Evolutionary conservation across 2,797 vertebrate genomes (phyloP), one percentile per base, ranked within the genome.

Genomic region (Sebastes hubbsi): DNA sequence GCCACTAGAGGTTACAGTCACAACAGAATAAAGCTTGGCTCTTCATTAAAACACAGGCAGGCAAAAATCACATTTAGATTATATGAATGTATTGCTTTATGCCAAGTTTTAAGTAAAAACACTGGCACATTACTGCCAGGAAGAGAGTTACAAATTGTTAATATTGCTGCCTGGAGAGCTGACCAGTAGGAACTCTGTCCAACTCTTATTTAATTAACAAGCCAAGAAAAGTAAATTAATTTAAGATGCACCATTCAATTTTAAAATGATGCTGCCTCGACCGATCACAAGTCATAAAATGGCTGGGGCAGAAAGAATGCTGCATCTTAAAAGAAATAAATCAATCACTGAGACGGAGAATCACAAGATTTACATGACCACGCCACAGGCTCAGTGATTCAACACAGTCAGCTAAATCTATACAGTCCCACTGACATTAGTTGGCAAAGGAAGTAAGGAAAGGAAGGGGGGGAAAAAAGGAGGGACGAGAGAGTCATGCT

Each of bases 401-500:
- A 24, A 42, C 61, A 85, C 77, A 87, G 29, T 62, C 62, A 11
- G 64, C 84, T 88, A 94, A 59, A 91, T 80, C 88, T 83, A 36
- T 56, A 82, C 74, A 84, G 56, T 85, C 73, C 58, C 42, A 83
- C 69, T 63, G 42, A 36, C 20, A 80, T 82, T 80, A 87, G 83
- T 80, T 25, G 70, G 76, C 56, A 77, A 70, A 89, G 72, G 64
- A 75, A 78, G 54, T 6, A 60, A 73, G 46, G 54, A 5, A 73
- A 72, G 46, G 61, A 81, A 69, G 77, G 55, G 9, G 55, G 9
- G 9, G 30, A 2, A 67, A 55, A 30, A 49, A 75, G 71, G 59
- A 80, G 58, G 66, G 70, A 68, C 22, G 62, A 71, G 75, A 78
- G 80, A 77, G 80, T 87, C 93, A 93, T 93, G 94, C 94, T 95